Conservation (phyloP, 2,888 invertebrate genomes). For the Morinoia aosen region DNA sequence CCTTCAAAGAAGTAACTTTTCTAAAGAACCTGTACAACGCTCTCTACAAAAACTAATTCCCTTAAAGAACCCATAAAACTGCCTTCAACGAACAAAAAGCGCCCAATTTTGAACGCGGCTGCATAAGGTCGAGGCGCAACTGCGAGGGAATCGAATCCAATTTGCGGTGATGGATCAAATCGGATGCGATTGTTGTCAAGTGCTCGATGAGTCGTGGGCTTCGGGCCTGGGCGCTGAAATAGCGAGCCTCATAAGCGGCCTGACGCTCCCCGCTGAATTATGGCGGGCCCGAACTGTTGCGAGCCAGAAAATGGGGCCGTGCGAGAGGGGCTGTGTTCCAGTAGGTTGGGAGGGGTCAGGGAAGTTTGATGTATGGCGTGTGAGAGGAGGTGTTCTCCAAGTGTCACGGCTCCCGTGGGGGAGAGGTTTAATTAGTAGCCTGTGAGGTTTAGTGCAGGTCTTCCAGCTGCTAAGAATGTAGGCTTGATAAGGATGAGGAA, state of each 20-base stretch:
- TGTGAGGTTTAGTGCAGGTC: not conserved
- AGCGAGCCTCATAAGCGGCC: not conserved
- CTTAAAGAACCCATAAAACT: not conserved
- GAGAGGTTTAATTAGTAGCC: not conserved
- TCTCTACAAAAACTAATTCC: not conserved
- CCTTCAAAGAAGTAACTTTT: too few relatives aligned
- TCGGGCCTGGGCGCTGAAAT: not conserved
- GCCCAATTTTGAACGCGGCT: not conserved
- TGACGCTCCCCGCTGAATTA: not conserved
- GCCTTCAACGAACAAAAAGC: not conserved
- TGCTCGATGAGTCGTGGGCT: not conserved
- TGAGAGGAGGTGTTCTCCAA: not conserved
- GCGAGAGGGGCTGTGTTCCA: not conserved
- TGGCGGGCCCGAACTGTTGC: not conserved
- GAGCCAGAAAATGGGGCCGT: not conserved
- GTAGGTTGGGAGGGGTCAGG: not conserved
- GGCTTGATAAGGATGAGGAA: not conserved
- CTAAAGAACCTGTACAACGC: too few relatives aligned
- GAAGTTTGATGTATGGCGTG: not conserved
- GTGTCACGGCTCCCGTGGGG: not conserved
- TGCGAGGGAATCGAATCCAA: constrained; percentile 7
- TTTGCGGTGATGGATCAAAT: constrained; percentile 43
- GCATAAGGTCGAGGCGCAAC: constrained; percentile 34
- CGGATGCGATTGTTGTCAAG: constrained; percentile 30
- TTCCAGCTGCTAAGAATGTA: not conserved